phyloP scores from a whole-genome alignment of 2,888 invertebrate species.

The Cotesia congregata region DNA sequence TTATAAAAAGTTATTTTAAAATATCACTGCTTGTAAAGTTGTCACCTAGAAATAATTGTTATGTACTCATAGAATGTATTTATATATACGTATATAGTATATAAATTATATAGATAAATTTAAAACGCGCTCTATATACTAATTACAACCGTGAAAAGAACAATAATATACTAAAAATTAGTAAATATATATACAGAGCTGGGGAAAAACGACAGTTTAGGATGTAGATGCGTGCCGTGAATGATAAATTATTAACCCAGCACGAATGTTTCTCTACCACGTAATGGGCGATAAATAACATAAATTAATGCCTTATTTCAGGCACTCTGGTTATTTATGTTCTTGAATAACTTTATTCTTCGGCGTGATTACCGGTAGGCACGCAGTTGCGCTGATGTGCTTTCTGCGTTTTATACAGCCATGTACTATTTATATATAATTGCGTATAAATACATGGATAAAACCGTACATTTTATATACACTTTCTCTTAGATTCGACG shows the following conservation, averaged over 20 bases:
- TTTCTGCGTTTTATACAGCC: slow-evolving; percentile 31
- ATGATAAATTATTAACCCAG: slow-evolving; percentile 69
- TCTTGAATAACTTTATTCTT: slow-evolving; percentile 69
- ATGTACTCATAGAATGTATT: neutral
- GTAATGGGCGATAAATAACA: slow-evolving; percentile 70
- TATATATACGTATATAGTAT: slow-evolving; percentile 2
- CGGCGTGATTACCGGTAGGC: slow-evolving; percentile 68
- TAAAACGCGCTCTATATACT: slow-evolving; percentile 1
- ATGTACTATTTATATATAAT: neutral
- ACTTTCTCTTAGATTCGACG: neutral
- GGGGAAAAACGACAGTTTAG: slow-evolving; percentile 3
- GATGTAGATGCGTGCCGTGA: slow-evolving; percentile 63
- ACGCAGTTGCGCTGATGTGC: slow-evolving; percentile 59
- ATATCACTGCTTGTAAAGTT: neutral
- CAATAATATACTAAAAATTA: neutral
- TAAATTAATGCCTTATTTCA: slow-evolving; percentile 70
- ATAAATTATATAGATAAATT: neutral
- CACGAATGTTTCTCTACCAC: slow-evolving; percentile 68
- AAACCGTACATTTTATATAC: neutral
- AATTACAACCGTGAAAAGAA: neutral
- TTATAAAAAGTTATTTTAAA: no score
- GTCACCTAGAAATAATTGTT: neutral
- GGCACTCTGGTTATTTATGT: slow-evolving; percentile 69
- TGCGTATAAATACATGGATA: neutral
- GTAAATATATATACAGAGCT: slow-evolving; percentile 14